Percentiles rank a stretch among this genome's conserved stretches.
These are phyloP conservation scores for Ormyrus nitidulus DNA, from an alignment of 2,888 invertebrate species.

Conservation along the genomic window DNA sequence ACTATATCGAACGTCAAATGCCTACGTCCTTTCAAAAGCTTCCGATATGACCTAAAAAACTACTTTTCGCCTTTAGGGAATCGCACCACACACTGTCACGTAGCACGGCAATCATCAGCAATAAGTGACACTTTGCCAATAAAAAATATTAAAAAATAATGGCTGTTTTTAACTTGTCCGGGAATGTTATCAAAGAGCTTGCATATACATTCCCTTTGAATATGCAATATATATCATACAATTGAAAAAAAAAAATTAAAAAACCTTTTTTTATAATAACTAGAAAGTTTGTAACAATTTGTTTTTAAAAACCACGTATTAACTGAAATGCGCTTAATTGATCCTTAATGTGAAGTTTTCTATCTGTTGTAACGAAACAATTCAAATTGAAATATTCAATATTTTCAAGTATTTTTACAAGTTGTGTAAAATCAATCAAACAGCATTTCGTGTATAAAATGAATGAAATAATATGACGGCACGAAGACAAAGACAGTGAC, in stretches of 20 bases:
- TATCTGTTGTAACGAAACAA: too few relatives aligned
- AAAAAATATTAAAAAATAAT: conserved; percentile 15
- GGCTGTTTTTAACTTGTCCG: neutral
- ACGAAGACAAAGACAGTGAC: too few relatives aligned
- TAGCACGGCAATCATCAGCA: conserved; percentile 2
- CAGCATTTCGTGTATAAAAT: too few relatives aligned
- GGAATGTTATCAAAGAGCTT: neutral
- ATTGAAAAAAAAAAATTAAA: neutral
- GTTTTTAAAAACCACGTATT: too few relatives aligned
- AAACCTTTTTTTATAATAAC: too few relatives aligned
- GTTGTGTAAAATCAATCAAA: too few relatives aligned
- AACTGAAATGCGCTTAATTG: conserved; percentile 18
- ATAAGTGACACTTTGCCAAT: neutral
- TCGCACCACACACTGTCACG: neutral
- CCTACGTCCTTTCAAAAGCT: conserved; percentile 24
- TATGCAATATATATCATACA: neutral
- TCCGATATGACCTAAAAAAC: conserved; percentile 18
- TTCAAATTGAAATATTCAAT: too few relatives aligned
- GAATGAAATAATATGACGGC: too few relatives aligned
- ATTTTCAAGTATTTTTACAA: too few relatives aligned
- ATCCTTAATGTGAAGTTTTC: neutral
- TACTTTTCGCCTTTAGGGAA: neutral
- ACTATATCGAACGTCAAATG: conserved; percentile 13
- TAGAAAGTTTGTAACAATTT: too few relatives aligned
- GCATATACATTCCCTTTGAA: conserved; percentile 1